Conservation (phyloP, 2,888 invertebrate genomes). For the Noctua comes region DNA sequence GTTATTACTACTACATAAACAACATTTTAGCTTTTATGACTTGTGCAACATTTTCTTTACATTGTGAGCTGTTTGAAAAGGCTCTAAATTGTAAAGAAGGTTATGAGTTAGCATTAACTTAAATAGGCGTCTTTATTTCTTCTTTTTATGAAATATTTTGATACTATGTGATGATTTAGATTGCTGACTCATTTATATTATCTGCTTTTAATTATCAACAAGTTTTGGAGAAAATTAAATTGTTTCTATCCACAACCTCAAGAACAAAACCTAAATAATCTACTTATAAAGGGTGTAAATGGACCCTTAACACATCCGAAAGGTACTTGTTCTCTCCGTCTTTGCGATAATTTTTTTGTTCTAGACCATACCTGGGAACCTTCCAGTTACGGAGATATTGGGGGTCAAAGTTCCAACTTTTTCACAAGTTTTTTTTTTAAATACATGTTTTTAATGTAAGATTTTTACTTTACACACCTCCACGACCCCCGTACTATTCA, state of each 20-base stretch:
- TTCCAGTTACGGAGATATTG: too few relatives aligned
- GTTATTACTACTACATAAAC: slow-evolving; percentile 44
- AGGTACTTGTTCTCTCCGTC: too few relatives aligned
- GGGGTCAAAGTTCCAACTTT: too few relatives aligned
- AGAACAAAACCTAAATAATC: background rate
- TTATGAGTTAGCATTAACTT: slow-evolving; percentile 10
- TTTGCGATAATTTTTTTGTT: too few relatives aligned
- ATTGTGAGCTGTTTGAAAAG: slow-evolving; percentile 42
- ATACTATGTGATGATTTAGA: background rate
- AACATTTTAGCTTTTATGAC: slow-evolving; percentile 45
- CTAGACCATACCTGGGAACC: too few relatives aligned
- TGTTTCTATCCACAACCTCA: background rate
- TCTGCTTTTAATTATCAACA: background rate
- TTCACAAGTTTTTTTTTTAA: too few relatives aligned
- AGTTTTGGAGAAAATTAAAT: background rate
- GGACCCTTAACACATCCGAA: too few relatives aligned
- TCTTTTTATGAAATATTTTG: background rate
- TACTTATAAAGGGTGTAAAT: too few relatives aligned
- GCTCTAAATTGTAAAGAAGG: background rate
- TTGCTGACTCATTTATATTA: background rate
- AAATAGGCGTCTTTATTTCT: background rate
- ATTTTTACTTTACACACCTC: too few relatives aligned
- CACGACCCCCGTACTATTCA: too few relatives aligned
- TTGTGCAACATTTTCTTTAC: slow-evolving; percentile 34
- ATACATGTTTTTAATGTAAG: too few relatives aligned